Evolutionary conservation across 1,140 invertebrate species (phyloP), one percentile per base, ranked within the genome.

Genomic region (Neodiprion virginianus): DNA sequence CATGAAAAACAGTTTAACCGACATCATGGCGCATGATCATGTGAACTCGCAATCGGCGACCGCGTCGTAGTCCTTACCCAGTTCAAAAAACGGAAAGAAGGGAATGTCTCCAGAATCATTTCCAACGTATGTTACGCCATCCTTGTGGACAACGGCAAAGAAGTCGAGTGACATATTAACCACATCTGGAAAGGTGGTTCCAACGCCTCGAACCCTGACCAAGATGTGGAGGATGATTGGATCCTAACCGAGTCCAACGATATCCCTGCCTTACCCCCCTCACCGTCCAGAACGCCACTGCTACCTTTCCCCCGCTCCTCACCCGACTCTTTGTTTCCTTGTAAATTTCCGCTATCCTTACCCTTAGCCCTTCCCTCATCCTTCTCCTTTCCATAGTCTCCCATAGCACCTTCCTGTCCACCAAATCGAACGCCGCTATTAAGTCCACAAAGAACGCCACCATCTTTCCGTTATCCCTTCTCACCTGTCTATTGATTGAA

Each of bases 91-190:
- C 50, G 50, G 50, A 53, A 53, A 53, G 10, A 53, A 53, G 50
- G 49, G 49, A 71, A 28, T 49, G 40, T 71, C 69, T 17, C 69
- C 14, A 47, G 47, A 21, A 49, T 47, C 1, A 71, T 71, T 3
- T 71, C 69, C 17, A 49, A 71, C 3, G 49, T 49, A 8, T 7
- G 40, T n/a, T 71, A 71, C 49, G 40, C 69, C 28, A 71, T 71
- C 40, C 69, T 47, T n/a, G 5, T 71, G 40, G 69, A 71, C 69
- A 71, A 14, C 40, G 69, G 69, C 40, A 71, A 71, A 71, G 69
- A 71, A 47, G 40, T 71, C 40, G 69, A 71, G 40, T 9, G 69
- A 71, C 69, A 71, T 71, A 71, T 71, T 49, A 71, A 71, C 40
- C 69, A 71, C 40, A 14, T 71, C 1, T 47, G 69, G 40, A 71